Conservation (phyloP, 2,113 vertebrate species). For the Lepisosteus osseus region DNA sequence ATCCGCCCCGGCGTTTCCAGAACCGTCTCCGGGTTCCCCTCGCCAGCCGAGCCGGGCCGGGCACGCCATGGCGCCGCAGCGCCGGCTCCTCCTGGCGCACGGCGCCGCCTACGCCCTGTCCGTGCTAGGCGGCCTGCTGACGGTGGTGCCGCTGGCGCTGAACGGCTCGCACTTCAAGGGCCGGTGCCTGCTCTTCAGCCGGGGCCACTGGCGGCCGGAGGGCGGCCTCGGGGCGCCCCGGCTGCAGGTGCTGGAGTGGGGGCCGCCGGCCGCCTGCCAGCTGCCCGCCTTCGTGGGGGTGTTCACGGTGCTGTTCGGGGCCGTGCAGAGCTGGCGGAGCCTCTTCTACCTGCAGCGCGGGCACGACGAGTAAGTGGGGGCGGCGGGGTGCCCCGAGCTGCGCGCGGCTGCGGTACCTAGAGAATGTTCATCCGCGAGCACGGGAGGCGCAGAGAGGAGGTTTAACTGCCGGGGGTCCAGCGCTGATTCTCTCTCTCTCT, state of each 20-base stretch:
- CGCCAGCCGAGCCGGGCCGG: no score
- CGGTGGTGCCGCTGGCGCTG: constrained; percentile 71
- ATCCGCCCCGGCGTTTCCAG: no score
- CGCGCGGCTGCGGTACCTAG: no score
- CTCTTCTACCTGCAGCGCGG: constrained; percentile 69
- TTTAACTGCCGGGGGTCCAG: no score
- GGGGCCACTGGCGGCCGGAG: constrained; percentile 63
- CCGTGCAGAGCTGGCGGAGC: constrained; percentile 69
- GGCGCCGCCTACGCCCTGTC: constrained; percentile 64
- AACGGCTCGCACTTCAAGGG: constrained; percentile 73
- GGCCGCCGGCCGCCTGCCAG: constrained; percentile 66
- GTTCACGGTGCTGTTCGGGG: constrained; percentile 69
- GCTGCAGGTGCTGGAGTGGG: constrained; percentile 68
- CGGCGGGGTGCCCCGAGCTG: no score
- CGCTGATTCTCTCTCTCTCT: background rate
- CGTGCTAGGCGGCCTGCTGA: constrained; percentile 54
- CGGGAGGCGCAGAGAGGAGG: no score
- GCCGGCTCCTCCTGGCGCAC: constrained; percentile 63
- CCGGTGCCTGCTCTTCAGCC: constrained; percentile 66
- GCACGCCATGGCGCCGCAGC: constrained; percentile 60
- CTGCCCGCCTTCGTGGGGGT: constrained; percentile 71
- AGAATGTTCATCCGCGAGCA: no score
- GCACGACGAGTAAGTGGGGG: constrained; percentile 67
- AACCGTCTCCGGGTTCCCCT: no score
- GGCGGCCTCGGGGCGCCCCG: constrained; percentile 30